A percentile compares a stretch with the other conserved stretches of the same genome.
phyloP scores from a whole-genome alignment of 2,113 vertebrate species.

The Protomyctophum bolini region DNA sequence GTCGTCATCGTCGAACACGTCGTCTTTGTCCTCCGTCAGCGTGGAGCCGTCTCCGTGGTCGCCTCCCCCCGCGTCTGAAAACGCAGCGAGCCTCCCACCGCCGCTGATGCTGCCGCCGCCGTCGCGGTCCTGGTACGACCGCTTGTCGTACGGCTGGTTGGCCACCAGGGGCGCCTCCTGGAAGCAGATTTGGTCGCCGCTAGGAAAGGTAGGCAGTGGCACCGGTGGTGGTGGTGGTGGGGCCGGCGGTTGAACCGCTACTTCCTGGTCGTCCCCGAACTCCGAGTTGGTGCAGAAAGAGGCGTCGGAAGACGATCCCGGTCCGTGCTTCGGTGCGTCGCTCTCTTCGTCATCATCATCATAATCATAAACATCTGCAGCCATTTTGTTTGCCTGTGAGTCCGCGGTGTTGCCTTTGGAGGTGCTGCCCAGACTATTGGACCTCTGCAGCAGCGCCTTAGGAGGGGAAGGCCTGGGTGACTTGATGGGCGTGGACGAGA shows the following conservation, averaged over 20 bases:
- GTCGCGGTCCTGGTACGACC: slow-evolving; percentile 68
- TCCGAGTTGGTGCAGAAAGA: slow-evolving; percentile 57
- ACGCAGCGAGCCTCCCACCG: no score
- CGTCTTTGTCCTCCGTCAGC: slow-evolving; percentile 60
- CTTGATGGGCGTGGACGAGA: slow-evolving; percentile 95
- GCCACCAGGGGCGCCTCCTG: slow-evolving; percentile 23
- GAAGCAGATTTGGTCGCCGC: slow-evolving; percentile 51
- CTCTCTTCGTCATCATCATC: slow-evolving; percentile 28
- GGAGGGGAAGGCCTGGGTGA: slow-evolving; percentile 38
- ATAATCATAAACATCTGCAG: slow-evolving; percentile 8
- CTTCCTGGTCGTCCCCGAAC: slow-evolving; percentile 72
- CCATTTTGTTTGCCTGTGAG: neutral
- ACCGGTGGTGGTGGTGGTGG: no score
- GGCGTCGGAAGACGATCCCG: slow-evolving; percentile 17
- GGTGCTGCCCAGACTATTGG: neutral
- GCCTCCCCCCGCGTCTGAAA: no score
- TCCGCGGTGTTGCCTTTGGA: neutral
- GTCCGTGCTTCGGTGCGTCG: neutral
- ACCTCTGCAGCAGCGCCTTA: slow-evolving; percentile 11
- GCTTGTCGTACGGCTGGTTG: slow-evolving; percentile 70
- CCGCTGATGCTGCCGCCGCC: no score
- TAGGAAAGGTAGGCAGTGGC: slow-evolving; percentile 27
- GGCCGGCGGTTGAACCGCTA: slow-evolving; percentile 46
- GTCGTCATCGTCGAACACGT: slow-evolving; percentile 91
- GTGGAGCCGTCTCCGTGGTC: no score